Evolutionary conservation across 2,113 vertebrate species (phyloP), one percentile per base, ranked within the genome.

Genomic region (Oncorhynchus masou): DNA sequence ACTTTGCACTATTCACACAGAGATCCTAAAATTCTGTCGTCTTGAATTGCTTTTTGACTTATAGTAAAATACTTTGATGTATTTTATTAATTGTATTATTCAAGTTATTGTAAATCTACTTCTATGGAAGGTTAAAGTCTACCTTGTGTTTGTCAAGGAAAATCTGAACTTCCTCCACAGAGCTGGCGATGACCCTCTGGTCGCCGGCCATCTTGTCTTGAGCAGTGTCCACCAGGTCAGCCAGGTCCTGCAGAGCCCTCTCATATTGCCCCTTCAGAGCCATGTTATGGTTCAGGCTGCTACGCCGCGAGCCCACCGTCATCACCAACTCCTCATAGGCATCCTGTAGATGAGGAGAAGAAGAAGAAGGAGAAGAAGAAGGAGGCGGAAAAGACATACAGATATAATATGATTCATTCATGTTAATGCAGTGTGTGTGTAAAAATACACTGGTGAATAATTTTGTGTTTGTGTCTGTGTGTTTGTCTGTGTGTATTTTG

Each of bases 131-230:
- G 31, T 68, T 69, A 20, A n/a, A 70, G n/a, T 80, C 79, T 76
- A 98, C 98, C 95, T 99, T 99, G 79, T 99, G 97, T 83, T 99
- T 99, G 83, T 95, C 91, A 51, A 99, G 93, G 22, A 96, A 91
- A 0, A 84, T 90, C 1, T 88, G 94, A 71, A 99, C 91, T 76
- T 99, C 96, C 9, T 95, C 93, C 65, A 93, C 95, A 31, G 96
- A 97, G 71, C 91, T 93, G 79, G 95, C 96, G 0, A 95, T 91
- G 69, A 95, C 93, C 87, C 95, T 95, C 79, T 95, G 95, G 85
- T 95, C 94, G 1, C 94, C 93, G 29, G 95, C 89, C 94, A 96
- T 97, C 91, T 99, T 99, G 81, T 98, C 97, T 77, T 92, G 94
- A 2, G 97, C 98, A 0, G 96, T 99, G 89, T 99, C 97, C 25